phyloP scores from a whole-genome alignment of 2,888 invertebrate genomes.

The Eristalis arbustorum region DNA sequence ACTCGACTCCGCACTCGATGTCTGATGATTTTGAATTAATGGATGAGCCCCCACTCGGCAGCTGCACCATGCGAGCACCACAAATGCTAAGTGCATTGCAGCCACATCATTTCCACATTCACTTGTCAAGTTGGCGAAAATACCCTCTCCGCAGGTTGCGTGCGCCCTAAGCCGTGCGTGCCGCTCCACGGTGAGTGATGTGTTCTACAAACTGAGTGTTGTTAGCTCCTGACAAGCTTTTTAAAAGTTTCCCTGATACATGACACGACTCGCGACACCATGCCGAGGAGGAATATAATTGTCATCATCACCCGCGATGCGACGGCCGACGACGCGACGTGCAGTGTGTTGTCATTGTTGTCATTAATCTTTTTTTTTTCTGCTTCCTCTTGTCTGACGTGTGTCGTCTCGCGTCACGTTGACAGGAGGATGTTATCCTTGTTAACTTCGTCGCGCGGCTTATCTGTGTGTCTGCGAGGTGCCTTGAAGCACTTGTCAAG shows the following conservation, averaged over 20 bases:
- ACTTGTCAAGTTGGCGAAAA: neutral
- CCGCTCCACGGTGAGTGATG: neutral
- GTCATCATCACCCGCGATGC: constrained; percentile 36
- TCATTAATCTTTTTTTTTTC: constrained; percentile 62
- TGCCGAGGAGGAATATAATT: constrained; percentile 44
- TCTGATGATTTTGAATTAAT: too few relatives aligned
- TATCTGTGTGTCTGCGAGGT: constrained; percentile 44
- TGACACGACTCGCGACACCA: constrained; percentile 59
- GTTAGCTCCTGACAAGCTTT: constrained; percentile 34
- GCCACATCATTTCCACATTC: neutral
- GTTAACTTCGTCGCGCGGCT: constrained; percentile 48
- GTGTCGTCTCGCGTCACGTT: constrained; percentile 27
- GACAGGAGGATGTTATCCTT: constrained; percentile 30
- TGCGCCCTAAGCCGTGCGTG: neutral
- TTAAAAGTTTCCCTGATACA: constrained; percentile 49
- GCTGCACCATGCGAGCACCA: neutral
- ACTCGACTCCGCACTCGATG: neutral
- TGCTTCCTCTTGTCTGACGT: constrained; percentile 13
- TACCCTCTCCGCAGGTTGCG: neutral
- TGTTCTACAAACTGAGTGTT: constrained; percentile 2
- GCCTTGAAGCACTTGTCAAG: constrained; percentile 53
- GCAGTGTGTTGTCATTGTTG: constrained; percentile 56
- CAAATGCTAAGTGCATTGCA: neutral
- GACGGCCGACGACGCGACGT: constrained; percentile 2
- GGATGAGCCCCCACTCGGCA: too few relatives aligned